Base-by-base conservation (phyloP, 2,113 vertebrate genomes). In the Carassius carassius region DNA sequence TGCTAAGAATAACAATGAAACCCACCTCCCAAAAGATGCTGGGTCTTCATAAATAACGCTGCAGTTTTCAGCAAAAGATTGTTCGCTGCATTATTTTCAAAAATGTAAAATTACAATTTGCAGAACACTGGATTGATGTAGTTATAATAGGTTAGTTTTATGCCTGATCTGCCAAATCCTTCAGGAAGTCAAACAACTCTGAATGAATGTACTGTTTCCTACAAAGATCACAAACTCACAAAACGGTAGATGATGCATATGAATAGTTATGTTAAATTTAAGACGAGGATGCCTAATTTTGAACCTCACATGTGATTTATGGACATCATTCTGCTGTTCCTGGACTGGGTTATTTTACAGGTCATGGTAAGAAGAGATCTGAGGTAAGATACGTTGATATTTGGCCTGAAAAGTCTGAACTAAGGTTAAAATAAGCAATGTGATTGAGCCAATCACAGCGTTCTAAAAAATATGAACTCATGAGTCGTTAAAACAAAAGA, bases 161-260 rank as follows among this genome's bases (percentile, higher is more conserved):
- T 8, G 49, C 67, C 67, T 54, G 89, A 83, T 93, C 92, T 9
- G 29, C 89, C 81, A 91, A 25, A 23, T 93, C 92, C 84, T 88
- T 93, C 70, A 95, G 89, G 83, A 95, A 95, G 89, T 94, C 91
- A 85, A 94, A 95, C 37, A 92, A 88, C 85, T 95, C 94, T 0
- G 93, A 92, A 86, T 95, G 91, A 0, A 95, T 93, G 86, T 94
- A 94, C 89, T 94, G 93, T 79, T 92, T 94, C 92, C 94, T 95
- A 69, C 17, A 87, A 81, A 44, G 25, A 84, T 23, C 63, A 37
- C 25, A 77, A 29, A 8, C 37, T 41, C 37, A 9, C 37, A 9
- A 41, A 41, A 41, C 37, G 0, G 7, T 41, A 8, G 37, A 41
- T 9, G 1, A 8, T 6, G 37, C 37, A 41, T 41, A 41, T 8